Percentiles rank a stretch among this genome's conserved stretches.
phyloP scores from a whole-genome alignment of 2,888 invertebrate species.

The Drosophila pseudotakahashii region DNA sequence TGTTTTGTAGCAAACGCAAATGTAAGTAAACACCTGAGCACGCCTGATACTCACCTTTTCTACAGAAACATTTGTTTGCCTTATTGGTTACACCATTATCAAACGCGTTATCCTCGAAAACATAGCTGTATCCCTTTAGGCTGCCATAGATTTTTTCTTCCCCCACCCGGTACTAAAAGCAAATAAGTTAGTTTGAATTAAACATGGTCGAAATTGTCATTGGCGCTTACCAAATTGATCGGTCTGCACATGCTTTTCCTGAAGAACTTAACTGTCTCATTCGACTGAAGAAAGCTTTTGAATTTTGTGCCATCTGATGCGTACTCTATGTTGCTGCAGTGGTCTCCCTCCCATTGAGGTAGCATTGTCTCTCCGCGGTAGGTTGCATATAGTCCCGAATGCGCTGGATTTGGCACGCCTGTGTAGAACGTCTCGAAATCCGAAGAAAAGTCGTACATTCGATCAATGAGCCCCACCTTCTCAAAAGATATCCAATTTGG shows the following conservation, averaged over 20 bases:
- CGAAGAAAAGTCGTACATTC: constrained; percentile 94
- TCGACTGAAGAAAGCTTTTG: constrained; percentile 88
- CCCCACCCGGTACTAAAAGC: constrained; percentile 86
- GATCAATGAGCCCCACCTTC: constrained; percentile 93
- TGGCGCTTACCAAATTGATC: constrained; percentile 88
- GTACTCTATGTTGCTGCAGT: constrained; percentile 90
- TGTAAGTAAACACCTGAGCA: no score
- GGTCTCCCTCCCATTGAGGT: constrained; percentile 91
- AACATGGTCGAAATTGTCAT: neutral
- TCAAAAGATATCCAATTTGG: constrained; percentile 94
- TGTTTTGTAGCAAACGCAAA: no score
- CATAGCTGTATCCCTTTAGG: constrained; percentile 89
- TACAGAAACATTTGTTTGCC: constrained; percentile 94
- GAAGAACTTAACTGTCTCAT: constrained; percentile 90
- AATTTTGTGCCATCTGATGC: constrained; percentile 95
- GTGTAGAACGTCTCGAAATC: constrained; percentile 92
- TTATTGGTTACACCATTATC: constrained; percentile 90
- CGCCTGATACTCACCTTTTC: constrained; percentile 85
- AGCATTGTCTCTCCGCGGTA: constrained; percentile 90
- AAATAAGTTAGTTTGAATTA: neutral
- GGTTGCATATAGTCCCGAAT: constrained; percentile 90
- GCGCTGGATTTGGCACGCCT: constrained; percentile 87
- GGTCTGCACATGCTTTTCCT: constrained; percentile 94
- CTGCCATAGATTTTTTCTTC: constrained; percentile 87
- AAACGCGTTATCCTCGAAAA: constrained; percentile 90